Evolutionary conservation across 2,888 invertebrate species (phyloP), one percentile per base, ranked within the genome.

Genomic region (Drosophila basisetae): DNA sequence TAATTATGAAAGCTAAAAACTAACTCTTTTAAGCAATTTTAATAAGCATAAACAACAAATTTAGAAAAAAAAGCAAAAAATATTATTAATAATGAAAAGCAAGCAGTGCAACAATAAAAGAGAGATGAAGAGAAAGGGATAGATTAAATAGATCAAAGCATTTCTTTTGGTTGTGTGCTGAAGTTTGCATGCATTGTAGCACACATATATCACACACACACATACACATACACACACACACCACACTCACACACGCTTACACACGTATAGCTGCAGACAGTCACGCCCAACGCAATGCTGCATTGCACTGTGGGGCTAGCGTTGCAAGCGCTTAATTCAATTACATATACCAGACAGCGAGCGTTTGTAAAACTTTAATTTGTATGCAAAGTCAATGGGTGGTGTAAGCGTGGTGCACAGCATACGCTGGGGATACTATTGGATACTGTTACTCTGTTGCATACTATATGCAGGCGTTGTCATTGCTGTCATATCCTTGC

Each of bases 321-420:
- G 65, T 47, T 66, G 69, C 75, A 70, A 55, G 78, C 73, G 82
- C 71, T 84, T 87, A 89, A 84, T 84, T 84, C 83, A 84, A 84
- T 84, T 84, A 87, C 84, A 84, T 89, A 82, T 76, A 87, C 70
- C 89, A 82, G 39, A 47, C 73, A 52, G 65, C 73, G 78, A 73
- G 54, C 58, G 72, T 50, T 67, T 58, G 63, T 39, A 62, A 79
- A 87, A 84, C 90, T 89, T 89, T 87, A 89, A 89, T 84, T 84
- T 84, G 84, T 71, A 87, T 89, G 90, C 85, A 84, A 87, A 84
- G 88, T 84, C 90, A 87, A 84, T 76, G 79, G 68, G 70, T 37
- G 33, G 22, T 5, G 10, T 2, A 22, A 16, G 7, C 6, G 28
- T 18, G 16, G 31, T 47, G 9, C 39, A 37, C 13, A 11, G 16